phyloP scores from a whole-genome alignment of 2,113 vertebrate genomes.

The Planiliza haematocheilus region DNA sequence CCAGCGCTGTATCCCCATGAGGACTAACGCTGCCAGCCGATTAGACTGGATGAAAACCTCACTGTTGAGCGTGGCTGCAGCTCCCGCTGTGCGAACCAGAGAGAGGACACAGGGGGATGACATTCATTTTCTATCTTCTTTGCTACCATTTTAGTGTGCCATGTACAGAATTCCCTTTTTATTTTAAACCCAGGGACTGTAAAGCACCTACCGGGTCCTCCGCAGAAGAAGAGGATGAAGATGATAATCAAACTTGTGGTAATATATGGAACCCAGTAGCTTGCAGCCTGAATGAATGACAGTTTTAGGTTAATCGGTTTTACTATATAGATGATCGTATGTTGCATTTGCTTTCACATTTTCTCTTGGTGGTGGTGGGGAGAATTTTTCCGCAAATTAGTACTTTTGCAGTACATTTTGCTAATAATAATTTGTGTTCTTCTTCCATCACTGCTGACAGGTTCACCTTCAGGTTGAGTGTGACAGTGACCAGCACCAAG shows the following conservation, averaged over 20 bases:
- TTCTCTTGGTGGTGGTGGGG: no score
- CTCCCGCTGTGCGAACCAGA: conserved; percentile 62
- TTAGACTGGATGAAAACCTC: conserved; percentile 83
- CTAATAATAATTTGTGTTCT: no score
- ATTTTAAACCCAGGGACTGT: background rate
- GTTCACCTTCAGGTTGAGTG: conserved; percentile 82
- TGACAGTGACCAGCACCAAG: conserved; percentile 81
- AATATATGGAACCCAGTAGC: conserved; percentile 82
- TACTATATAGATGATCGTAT: background rate
- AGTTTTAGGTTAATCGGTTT: background rate
- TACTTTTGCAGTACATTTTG: no score
- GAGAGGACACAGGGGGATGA: background rate
- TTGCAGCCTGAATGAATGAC: conserved; percentile 74
- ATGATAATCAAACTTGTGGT: conserved; percentile 80
- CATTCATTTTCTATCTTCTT: background rate
- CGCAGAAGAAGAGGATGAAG: conserved; percentile 81
- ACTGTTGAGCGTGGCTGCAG: conserved; percentile 40
- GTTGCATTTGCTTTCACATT: background rate
- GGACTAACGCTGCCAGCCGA: conserved; percentile 73
- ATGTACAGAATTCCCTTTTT: background rate
- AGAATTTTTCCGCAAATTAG: no score
- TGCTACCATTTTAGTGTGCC: background rate
- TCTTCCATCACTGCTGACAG: background rate
- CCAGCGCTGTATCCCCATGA: conserved; percentile 74
- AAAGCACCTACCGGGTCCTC: conserved; percentile 84